phyloP scores from a whole-genome alignment of 2,888 invertebrate genomes.

The Marasmarcha lunaedactyla region DNA sequence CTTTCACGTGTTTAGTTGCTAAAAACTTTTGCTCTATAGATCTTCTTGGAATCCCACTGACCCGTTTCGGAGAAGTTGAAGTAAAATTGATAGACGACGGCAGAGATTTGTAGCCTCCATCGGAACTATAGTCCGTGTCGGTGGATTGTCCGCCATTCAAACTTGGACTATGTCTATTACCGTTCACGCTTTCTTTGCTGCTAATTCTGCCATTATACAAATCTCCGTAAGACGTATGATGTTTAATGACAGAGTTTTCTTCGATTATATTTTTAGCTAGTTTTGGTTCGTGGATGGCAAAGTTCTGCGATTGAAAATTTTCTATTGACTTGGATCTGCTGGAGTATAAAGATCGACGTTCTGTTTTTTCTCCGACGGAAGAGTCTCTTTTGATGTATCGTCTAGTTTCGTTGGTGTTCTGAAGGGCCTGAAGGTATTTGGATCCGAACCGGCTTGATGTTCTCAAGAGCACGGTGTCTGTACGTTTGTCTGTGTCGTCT shows the following conservation, averaged over 20 bases:
- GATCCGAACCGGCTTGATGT: conserved; percentile 60
- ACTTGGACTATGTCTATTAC: conserved; percentile 51
- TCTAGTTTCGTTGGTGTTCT: conserved; percentile 30
- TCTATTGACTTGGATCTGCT: conserved; percentile 61
- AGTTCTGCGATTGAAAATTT: conserved; percentile 50
- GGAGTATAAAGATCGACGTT: conserved; percentile 37
- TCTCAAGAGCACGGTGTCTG: conserved; percentile 40
- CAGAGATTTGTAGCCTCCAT: conserved; percentile 64
- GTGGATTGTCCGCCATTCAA: conserved; percentile 57
- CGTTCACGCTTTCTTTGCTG: conserved; percentile 54
- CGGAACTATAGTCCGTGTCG: conserved; percentile 64
- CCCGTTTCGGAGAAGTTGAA: conserved; percentile 44
- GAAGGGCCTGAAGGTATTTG: conserved; percentile 58
- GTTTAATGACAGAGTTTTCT: conserved; percentile 43
- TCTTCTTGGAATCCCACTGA: conserved; percentile 60
- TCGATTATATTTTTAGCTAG: conserved; percentile 36
- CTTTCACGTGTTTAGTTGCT: conserved; percentile 52
- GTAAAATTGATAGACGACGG: conserved; percentile 61
- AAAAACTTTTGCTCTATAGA: conserved; percentile 59
- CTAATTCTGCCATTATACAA: conserved; percentile 53
- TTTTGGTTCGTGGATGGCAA: conserved; percentile 30
- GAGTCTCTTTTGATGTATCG: conserved; percentile 51
- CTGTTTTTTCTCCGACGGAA: conserved; percentile 44
- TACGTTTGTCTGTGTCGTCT: conserved; percentile 31
- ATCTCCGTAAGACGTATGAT: conserved; percentile 60